Base-by-base conservation (phyloP, 2,888 invertebrate genomes). In the Dynastes hyllus region DNA sequence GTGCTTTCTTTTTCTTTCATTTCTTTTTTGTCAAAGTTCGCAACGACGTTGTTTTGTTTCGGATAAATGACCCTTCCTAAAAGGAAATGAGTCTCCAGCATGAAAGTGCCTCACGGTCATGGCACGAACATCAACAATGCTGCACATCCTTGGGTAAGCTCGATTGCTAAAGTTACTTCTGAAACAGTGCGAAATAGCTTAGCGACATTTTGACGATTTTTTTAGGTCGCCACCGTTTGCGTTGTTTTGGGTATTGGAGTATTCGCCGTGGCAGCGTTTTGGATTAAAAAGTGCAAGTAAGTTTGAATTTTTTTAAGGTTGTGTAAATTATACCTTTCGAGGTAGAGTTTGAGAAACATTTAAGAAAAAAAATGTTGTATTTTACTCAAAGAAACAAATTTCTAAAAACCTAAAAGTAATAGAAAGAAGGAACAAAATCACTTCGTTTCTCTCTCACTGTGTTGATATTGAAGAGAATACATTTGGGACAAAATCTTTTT, bases 201-300 rank as follows among this genome's bases (percentile, higher is more conserved):
- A 4, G n/a, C 55, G 55, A 67, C 45, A 65, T 79, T 80, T 55
- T 37, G 61, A 16, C 76, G 63, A 80, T 69, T 13, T 55, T 86
- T 88, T 83, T 85, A 90, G 90, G 86, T 89, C 27, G 86, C 88
- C 76, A 84, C 88, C 55, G 85, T 88, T 80, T 87, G 87, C 78
- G 84, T 90, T 78, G 84, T 90, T 75, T 85, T 90, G 77, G 90
- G 88, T 22, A 84, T 90, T 78, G 90, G 89, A 61, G 85, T 89
- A 63, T 85, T 90, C 51, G 90, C 89, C 13, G 85, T 90, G 27
- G 87, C 90, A 37, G 89, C 89, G 27, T 90, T 90, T 83, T 90
- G 90, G 89, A 87, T 90, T 58, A 84, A 88, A 80, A 89, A 88
- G 84, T 91, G 90, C 89, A 90, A 90, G 91, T 91, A 84, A 87